Conservation (phyloP, 2,113 vertebrate species). For the Seriola dumerili region DNA sequence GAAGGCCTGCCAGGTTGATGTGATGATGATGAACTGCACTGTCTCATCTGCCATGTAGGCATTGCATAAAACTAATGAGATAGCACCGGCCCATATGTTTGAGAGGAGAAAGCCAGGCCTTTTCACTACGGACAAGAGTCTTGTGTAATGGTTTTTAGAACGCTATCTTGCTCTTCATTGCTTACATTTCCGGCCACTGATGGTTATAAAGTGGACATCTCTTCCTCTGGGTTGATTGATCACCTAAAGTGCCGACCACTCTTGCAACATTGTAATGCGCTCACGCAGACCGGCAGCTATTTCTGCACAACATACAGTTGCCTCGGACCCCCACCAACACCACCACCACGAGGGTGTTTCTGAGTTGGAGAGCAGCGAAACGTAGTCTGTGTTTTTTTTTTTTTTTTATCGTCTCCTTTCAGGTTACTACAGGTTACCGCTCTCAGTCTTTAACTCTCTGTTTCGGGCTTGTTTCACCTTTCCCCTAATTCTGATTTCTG, state of each 20-base stretch:
- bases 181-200: conserved; percentile 70
- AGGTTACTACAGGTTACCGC: conserved; percentile 1
- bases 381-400: conserved; percentile 46
- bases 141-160: conserved; percentile 65
- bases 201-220: conserved; percentile 72
- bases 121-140: conserved; percentile 43
- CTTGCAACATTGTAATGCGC: conserved; percentile 57
- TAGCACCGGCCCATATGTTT: conserved; percentile 33
- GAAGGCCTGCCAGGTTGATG: conserved; percentile 38
- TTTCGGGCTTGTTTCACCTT: conserved; percentile 69
- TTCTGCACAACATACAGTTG: conserved; percentile 55
- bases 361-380: conserved; percentile 54
- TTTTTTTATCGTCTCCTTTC: conserved; percentile 17
- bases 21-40: conserved; percentile 66
- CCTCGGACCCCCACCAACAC: conserved; percentile 41
- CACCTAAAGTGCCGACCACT: conserved; percentile 69
- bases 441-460: conserved; percentile 55
- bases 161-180: conserved; percentile 51
- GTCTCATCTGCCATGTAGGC: conserved; percentile 52
- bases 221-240: conserved; percentile 76
- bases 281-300: conserved; percentile 57
- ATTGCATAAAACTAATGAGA: conserved; percentile 62
- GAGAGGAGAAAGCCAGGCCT: conserved; percentile 17
- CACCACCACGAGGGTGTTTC: conserved; percentile 41
- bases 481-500: conserved; percentile 63